A percentile compares a stretch with the other conserved stretches of the same genome.
Conservation (phyloP, 2,888 invertebrate genomes). For the Antheraea assamensis region DNA sequence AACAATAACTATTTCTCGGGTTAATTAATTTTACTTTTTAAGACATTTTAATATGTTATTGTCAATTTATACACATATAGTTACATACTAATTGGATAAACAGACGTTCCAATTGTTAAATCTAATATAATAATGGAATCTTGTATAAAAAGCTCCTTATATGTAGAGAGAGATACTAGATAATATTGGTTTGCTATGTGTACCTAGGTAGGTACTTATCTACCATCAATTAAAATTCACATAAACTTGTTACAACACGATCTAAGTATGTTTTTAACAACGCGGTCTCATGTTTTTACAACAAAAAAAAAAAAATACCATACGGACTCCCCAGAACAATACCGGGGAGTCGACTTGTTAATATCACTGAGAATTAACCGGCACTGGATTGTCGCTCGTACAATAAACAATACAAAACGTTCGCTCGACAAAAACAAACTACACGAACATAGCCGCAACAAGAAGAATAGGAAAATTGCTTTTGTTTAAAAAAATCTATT, state of each 20-base stretch:
- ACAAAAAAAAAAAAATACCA: constrained; percentile 66
- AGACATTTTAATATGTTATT: too few relatives aligned
- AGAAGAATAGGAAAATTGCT: constrained; percentile 82
- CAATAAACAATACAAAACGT: constrained; percentile 80
- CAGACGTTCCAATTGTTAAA: too few relatives aligned
- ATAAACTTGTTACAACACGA: constrained; percentile 46
- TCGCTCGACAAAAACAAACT: constrained; percentile 75
- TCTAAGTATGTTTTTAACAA: constrained; percentile 62
- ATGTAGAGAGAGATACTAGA: too few relatives aligned
- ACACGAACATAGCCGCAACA: constrained; percentile 75
- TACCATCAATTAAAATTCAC: constrained; percentile 66
- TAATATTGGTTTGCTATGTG: neutral
- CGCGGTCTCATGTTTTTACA: constrained; percentile 74
- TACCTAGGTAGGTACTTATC: constrained; percentile 36
- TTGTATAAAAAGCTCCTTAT: neutral
- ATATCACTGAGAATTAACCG: constrained; percentile 78
- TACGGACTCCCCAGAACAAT: constrained; percentile 62
- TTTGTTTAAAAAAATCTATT: constrained; percentile 82
- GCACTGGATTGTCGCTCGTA: constrained; percentile 77
- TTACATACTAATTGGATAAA: too few relatives aligned
- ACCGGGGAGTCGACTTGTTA: constrained; percentile 63
- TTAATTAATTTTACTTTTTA: too few relatives aligned
- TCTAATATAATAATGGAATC: too few relatives aligned
- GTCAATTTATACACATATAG: too few relatives aligned
- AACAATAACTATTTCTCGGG: too few relatives aligned